Base-by-base conservation (phyloP, 2,113 vertebrate genomes). In the Pyrgilauda ruficollis region DNA sequence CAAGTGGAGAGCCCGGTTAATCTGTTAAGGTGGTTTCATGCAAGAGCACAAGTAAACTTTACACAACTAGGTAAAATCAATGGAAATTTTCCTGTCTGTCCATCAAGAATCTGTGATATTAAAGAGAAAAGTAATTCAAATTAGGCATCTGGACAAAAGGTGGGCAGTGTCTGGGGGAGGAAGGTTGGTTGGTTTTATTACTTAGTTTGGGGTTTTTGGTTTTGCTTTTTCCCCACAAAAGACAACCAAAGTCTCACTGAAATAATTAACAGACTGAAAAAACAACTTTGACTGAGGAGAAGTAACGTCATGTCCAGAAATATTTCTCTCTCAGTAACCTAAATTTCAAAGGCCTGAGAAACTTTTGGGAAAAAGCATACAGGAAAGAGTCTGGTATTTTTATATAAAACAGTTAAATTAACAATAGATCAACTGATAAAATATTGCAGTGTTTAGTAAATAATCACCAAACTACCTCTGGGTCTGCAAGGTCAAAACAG, bases 101-200 rank as follows among this genome's bases (percentile, higher is more conserved):
- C 17, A n/a, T 33, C 70, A 58, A 33, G 4, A 13, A 22, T 52
- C 9, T 53, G 43, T 43, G 35, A 59, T n/a, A 27, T 27, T 46
- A 58, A 58, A 52, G 9, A 7, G 26, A 53, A 37, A 70, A 68
- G 62, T 23, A 55, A 41, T 26, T 37, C 2, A 9, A 37, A 47
- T 37, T 15, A 35, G 6, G 19, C 3, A 63, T 52, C 22, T 53
- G 20, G 16, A 74, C 46, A 79, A 8, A 50, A 50, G 4, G 1
- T 43, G 13, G 28, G 6, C 1, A 5, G 20, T 55, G 3, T 53
- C 37, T 15, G 4, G 2, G 6, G 5, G 5, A 41, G 7, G 2
- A 24, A 6, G 1, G 4, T 27, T 61, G 1, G 1, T n/a, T 66
- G 15, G 4, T 50, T 52, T 58, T 22, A 20, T 49, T 52, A 41